Evolutionary conservation across 2,888 invertebrate species (phyloP), one percentile per base, ranked within the genome.

Genomic region (Nesidiocoris tenuis): DNA sequence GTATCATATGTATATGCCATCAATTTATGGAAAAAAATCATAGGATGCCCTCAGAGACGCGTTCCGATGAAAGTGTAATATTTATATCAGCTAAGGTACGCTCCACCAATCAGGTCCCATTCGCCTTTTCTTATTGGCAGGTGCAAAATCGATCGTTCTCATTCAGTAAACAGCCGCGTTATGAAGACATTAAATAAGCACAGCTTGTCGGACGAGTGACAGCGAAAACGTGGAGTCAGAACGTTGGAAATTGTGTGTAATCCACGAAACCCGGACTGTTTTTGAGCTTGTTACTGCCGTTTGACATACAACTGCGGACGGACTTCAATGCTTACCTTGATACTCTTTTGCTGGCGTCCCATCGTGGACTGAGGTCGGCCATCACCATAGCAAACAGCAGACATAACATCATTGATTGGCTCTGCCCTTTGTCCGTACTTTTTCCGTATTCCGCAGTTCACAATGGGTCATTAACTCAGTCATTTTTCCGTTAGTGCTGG

Each of bases 371-470:
- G 74, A 71, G 25, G 61, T 12, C 23, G 64, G 55, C 55, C 65
- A 74, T 74, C 74, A 57, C 74, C 74, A 74, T 74, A 65, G 74
- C 23, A 24, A 74, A 24, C 61, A 17, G 23, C 19, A 55, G 74
- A 74, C 74, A 74, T 74, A 74, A 74, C 74, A 74, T 61, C 74
- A 74, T 74, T 74, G 74, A 74, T 74, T 74, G 23, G 23, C 65
- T 74, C 57, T 65, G 65, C 57, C 74, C 65, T 67, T 67, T 67
- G 67, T 18, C 67, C 18, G 67, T 56, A 19, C 55, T 19, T 56
- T 56, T 56, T 9, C 18, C 25, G 5, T 18, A 2, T 17, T 22
- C 17, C 66, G 25, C 9, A 19, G 18, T 59, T 59, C 59, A 59
- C 17, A 39, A 39, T 39, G 39, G 12, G 39, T 12, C 12, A 39